Evolutionary conservation across 1,140 invertebrate species (phyloP).

Genomic region (Hycleus cichorii): DNA sequence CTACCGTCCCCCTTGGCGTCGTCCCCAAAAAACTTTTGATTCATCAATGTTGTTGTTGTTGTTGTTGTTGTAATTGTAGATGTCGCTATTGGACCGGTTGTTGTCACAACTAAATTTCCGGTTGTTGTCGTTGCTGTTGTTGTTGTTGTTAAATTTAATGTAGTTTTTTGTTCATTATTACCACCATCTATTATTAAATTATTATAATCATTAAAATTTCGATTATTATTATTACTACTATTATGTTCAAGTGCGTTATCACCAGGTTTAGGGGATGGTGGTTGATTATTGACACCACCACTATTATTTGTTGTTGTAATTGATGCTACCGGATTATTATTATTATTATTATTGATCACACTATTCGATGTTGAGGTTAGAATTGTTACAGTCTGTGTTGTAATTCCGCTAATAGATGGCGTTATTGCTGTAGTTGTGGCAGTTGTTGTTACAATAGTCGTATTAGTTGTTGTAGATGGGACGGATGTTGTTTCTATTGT

Average conservation of each 20-base stretch:
- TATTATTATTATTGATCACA: too few species aligned
- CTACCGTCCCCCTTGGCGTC: slow-evolving; percentile 11
- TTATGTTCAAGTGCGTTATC: slow-evolving; percentile 7
- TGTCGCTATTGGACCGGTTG: too few species aligned
- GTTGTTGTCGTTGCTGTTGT: too few species aligned
- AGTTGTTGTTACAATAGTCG: slow-evolving; percentile 17
- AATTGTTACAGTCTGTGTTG: too few species aligned
- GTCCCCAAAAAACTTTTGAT: slow-evolving; percentile 23
- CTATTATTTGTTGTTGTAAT: slow-evolving; percentile 29
- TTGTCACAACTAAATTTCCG: too few species aligned
- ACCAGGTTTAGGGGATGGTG: slow-evolving; percentile 10
- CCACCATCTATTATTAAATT: too few species aligned
- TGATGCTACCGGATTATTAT: slow-evolving; percentile 8
- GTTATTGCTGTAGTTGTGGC: slow-evolving; percentile 9
- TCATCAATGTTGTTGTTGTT: slow-evolving; percentile 18
- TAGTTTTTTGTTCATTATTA: too few species aligned
- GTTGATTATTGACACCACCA: slow-evolving; percentile 26
- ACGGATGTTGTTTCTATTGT: slow-evolving; percentile 30
- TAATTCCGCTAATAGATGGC: too few species aligned
- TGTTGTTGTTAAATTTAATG: too few species aligned
- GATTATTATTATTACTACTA: too few species aligned
- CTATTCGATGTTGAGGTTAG: too few species aligned
- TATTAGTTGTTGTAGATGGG: slow-evolving; percentile 28
- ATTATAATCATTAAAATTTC: too few species aligned
- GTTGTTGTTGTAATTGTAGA: slow-evolving; percentile 10